These are phyloP conservation scores for Lithosia quadra DNA, from an alignment of 2,888 invertebrate genomes.

Conservation along the genomic window DNA sequence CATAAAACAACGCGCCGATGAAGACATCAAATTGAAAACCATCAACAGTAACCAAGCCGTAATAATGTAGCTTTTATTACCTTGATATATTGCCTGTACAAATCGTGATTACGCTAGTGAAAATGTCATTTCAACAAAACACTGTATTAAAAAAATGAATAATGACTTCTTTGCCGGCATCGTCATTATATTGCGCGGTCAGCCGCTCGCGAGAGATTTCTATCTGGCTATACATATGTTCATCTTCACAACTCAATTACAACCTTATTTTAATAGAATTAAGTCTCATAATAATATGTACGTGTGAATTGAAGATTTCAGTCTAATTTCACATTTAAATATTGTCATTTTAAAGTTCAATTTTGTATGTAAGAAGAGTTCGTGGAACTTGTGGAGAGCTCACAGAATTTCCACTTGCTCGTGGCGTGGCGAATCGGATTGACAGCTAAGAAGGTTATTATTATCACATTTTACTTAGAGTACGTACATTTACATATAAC, in stretches of 20 bases:
- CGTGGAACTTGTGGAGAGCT: constrained; percentile 60
- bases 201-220: constrained; percentile 77
- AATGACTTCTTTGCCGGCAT: constrained; percentile 84
- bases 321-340: constrained; percentile 64
- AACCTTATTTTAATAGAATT: constrained; percentile 46
- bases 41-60: constrained; percentile 70
- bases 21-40: constrained; percentile 85
- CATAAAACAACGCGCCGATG: constrained; percentile 62
- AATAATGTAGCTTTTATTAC: constrained; percentile 79
- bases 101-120: constrained; percentile 85
- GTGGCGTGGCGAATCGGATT: constrained; percentile 82
- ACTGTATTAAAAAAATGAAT: constrained; percentile 86
- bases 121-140: constrained; percentile 86
- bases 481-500: constrained; percentile 71
- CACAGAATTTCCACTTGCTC: constrained; percentile 75
- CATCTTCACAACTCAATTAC: constrained; percentile 44
- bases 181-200: constrained; percentile 82
- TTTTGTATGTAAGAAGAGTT: constrained; percentile 49
- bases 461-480: constrained; percentile 84
- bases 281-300: constrained; percentile 49
- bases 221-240: constrained; percentile 64
- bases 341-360: constrained; percentile 50
- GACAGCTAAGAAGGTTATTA: constrained; percentile 85
- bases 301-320: constrained; percentile 31
- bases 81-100: constrained; percentile 83